Base-by-base conservation (phyloP, 2,888 invertebrate species). In the Drosophila mayaguana region DNA sequence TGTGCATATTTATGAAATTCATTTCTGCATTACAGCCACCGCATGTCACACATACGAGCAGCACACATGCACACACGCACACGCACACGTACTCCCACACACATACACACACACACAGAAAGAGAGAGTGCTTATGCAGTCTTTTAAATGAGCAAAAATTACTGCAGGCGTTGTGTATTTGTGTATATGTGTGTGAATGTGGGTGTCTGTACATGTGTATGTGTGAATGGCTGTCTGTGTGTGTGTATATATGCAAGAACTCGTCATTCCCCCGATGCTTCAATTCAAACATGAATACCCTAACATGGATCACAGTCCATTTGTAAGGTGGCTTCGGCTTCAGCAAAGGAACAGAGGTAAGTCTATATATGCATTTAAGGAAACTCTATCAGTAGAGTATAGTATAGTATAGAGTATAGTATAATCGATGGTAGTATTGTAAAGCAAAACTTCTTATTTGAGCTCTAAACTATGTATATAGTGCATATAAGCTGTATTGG, bases 1-100 rank as follows among this genome's bases (percentile, higher is more conserved):
- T 83, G 68, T 83, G 89, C 87, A 88, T 78, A 83, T 88, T 81
- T 83, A 76, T 81, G 70, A 78, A 81, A 71, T 87, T 80, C 64
- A 81, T 89, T 81, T 87, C 55, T 83, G 78, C 81, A 80, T 83
- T 80, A 75, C 40, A 66, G 46, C 42, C 48, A 53, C 51, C 28
- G 46, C 45, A 62, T 59, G 63, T 65, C 79, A 69, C 36, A 63
- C 9, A 45, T 48, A 75, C 45, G 43, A 32, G 62, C 42, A 28
- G 50, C 72, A 55, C 63, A 54, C 38, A 53, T n/a, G 42, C 16
- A 36, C 20, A 32, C 38, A 14, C 22, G 16, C 25, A 25, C 38
- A 54, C 16, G 34, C 16, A 45, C 18, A 20, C 56, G 25, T 40
- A 22, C 53, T n/a, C 38, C 5, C 38, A 2, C 38, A n/a, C 38